These are phyloP conservation scores for Kryptopterus vitreolus DNA, from an alignment of 2,797 vertebrate species.

Conservation along the genomic window DNA sequence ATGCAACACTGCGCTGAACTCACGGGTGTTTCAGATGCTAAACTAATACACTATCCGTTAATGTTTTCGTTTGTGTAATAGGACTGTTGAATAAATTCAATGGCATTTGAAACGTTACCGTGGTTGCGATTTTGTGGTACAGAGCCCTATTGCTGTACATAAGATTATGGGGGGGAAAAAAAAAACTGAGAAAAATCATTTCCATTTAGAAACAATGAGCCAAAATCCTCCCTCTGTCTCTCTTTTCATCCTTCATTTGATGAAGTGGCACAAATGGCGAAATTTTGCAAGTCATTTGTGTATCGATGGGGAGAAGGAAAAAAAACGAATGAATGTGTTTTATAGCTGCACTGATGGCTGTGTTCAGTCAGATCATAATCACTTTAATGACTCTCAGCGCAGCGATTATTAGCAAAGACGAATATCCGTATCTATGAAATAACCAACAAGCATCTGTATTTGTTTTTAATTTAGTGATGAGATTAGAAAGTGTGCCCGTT, in stretches of 20 bases:
- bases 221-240: background rate
- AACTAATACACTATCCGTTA: no score
- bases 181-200: background rate
- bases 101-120: background rate
- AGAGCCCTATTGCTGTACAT: background rate
- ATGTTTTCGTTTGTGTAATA: background rate
- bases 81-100: background rate
- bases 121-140: background rate
- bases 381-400: conserved; percentile 8
- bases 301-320: background rate
- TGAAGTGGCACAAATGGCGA: background rate
- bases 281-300: background rate
- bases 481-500: background rate
- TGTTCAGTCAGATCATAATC: conserved; percentile 15
- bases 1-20: conserved; percentile 20
- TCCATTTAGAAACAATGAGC: background rate
- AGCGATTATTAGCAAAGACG: conserved; percentile 12
- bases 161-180: background rate
- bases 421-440: background rate
- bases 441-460: background rate
- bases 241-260: background rate
- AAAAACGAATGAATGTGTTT: background rate
- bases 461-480: background rate
- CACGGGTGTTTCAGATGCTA: conserved; percentile 10
- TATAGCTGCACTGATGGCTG: conserved; percentile 1